These are phyloP conservation scores for Callinectes sapidus DNA, from an alignment of 2,888 invertebrate species.

Conservation along the genomic window DNA sequence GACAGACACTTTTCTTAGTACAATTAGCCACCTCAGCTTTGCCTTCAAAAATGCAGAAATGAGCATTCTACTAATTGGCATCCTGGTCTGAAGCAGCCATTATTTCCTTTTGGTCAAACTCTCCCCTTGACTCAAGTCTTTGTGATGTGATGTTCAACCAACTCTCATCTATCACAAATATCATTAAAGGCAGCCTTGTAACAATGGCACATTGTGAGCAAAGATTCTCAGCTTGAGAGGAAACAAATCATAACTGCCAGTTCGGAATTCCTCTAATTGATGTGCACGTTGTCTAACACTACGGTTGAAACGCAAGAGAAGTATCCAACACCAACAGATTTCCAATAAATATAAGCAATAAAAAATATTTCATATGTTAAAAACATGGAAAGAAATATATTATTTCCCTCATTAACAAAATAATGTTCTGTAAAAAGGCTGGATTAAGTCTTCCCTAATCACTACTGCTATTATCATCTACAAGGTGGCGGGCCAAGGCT, in stretches of 20 bases:
- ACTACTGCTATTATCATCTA: constrained; percentile 10
- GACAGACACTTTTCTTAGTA: not conserved
- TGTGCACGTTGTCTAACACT: constrained; percentile 5
- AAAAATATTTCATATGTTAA: constrained; percentile 19
- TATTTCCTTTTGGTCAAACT: not conserved
- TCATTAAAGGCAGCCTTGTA: not conserved
- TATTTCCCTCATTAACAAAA: not conserved
- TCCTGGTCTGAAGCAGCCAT: not conserved
- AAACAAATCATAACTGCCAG: constrained; percentile 16
- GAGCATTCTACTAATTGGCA: not conserved
- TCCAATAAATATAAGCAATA: constrained; percentile 12
- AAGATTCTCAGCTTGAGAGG: constrained; percentile 14
- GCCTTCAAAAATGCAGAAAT: not conserved
- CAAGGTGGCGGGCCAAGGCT: not conserved
- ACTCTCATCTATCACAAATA: constrained; percentile 16
- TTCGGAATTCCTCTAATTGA: not conserved
- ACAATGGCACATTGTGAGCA: constrained; percentile 7
- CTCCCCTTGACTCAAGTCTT: not conserved
- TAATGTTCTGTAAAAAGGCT: constrained; percentile 3
- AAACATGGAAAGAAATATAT: constrained; percentile 17
- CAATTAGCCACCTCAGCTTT: constrained; percentile 2
- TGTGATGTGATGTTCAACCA: not conserved
- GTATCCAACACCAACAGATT: constrained; percentile 25
- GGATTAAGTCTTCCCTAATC: constrained; percentile 16
- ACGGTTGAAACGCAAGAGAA: not conserved